Evolutionary conservation across 2,113 vertebrate genomes (phyloP), one percentile per base, ranked within the genome.

Genomic region (Holacanthus passer): DNA sequence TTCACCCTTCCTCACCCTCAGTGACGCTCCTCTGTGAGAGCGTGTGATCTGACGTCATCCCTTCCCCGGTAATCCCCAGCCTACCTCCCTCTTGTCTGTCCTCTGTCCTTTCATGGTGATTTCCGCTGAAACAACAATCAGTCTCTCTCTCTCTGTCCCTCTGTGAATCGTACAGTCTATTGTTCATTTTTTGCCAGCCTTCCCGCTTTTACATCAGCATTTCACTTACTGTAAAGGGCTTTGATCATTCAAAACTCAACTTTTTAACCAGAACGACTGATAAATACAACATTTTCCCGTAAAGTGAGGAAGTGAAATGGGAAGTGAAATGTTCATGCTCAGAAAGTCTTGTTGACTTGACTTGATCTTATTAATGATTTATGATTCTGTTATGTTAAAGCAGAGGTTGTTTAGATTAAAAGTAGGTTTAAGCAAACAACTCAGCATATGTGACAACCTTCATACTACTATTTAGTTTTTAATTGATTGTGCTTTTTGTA

Each of bases 51-150:
- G 58, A 84, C 19, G 69, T 83, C 45, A 72, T 7, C 41, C 16
- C 22, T 14, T 41, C 20, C 43, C 3, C 27, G 48, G 77, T 82
- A 73, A 86, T 79, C 39, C 65, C 56, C 74, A 58, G 27, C 70
- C 45, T 67, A 5, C 7, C 32, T 50, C 16, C n/a, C 27, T 64
- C 63, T 24, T 60, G 1, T 60, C 67, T 6, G 20, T 39, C 50
- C 22, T 53, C 24, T 5, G 32, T 81, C 83, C 85, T 77, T 88
- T 71, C 20, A 84, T 89, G 66, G 80, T 35, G 8, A 89, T 67
- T 67, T 91, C 86, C 88, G 53, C 50, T 59, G 11, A 43, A 62
- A 27, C 73, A 63, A 62, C 13, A 72, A 70, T 45, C 24, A 69
- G 17, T 0, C 27, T 13, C 13, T 24, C 12, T 53, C 16, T 37